Conservation (phyloP, 1,140 invertebrate species). For the Drosophila asahinai region DNA sequence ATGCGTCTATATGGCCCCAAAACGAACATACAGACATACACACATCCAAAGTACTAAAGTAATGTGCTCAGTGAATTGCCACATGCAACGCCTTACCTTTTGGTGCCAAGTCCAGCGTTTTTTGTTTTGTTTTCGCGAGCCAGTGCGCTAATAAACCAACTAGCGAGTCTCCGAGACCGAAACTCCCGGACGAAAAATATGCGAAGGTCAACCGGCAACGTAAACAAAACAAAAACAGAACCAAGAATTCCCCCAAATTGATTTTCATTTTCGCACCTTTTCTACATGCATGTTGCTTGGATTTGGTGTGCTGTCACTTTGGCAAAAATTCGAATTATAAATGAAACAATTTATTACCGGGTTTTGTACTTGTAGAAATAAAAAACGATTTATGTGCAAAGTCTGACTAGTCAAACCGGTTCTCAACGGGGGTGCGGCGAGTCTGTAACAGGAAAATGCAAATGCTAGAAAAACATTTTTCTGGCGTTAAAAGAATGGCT, state of each 20-base stretch:
- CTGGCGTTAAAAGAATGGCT: slow-evolving; percentile 25
- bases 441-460: slow-evolving; percentile 40
- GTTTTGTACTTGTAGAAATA: slow-evolving; percentile 77
- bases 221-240: slow-evolving; percentile 18
- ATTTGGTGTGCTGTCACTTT: slow-evolving; percentile 56
- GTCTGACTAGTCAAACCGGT: slow-evolving; percentile 71
- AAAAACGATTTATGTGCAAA: slow-evolving; percentile 76
- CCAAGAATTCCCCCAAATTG: slow-evolving; percentile 29
- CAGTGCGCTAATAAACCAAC: slow-evolving; percentile 67
- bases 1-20: slow-evolving; percentile 28
- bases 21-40: slow-evolving; percentile 31
- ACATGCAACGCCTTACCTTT: slow-evolving; percentile 77
- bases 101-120: slow-evolving; percentile 77
- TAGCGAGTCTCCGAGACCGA: slow-evolving; percentile 39
- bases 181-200: slow-evolving; percentile 65
- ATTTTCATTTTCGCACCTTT: slow-evolving; percentile 39
- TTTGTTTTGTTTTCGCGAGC: slow-evolving; percentile 59
- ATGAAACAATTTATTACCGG: slow-evolving; percentile 80
- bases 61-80: slow-evolving; percentile 74
- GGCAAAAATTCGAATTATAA: slow-evolving; percentile 78
- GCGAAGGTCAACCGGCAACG: slow-evolving; percentile 70
- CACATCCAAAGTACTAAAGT: slow-evolving; percentile 49
- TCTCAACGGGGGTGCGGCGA: slow-evolving; percentile 51
- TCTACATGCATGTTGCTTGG: slow-evolving; percentile 1
- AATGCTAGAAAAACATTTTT: slow-evolving; percentile 32